phyloP scores from a whole-genome alignment of 2,888 invertebrate species.

The Leptopilina drosophilae region DNA sequence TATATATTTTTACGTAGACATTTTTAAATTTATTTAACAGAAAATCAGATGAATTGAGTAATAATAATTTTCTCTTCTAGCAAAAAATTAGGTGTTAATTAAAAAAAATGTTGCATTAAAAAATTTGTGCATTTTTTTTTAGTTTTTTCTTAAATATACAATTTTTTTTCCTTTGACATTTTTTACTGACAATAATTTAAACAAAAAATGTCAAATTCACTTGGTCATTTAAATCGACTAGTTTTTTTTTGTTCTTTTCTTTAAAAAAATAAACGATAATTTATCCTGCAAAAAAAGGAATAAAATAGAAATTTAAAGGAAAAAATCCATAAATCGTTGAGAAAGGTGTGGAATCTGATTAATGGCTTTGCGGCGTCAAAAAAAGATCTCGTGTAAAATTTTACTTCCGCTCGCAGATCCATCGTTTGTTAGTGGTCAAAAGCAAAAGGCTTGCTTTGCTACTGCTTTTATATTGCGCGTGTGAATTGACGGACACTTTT shows the following conservation, averaged over 20 bases:
- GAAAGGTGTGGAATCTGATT: conserved; percentile 12
- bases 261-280: background rate
- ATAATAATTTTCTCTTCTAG: too few relatives aligned
- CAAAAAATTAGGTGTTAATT: too few relatives aligned
- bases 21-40: too few relatives aligned
- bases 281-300: background rate
- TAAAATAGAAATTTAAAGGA: background rate
- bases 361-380: conserved; percentile 25
- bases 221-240: background rate
- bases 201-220: background rate
- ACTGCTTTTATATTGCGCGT: background rate
- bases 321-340: background rate
- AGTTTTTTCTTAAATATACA: too few relatives aligned
- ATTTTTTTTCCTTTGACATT: too few relatives aligned
- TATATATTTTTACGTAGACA: too few relatives aligned
- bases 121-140: too few relatives aligned
- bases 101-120: too few relatives aligned
- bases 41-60: too few relatives aligned
- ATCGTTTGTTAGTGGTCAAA: conserved; percentile 25
- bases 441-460: background rate
- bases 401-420: conserved; percentile 5
- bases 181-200: too few relatives aligned
- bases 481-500: conserved; percentile 30
- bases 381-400: conserved; percentile 34
- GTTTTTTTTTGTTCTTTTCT: background rate